Evolutionary conservation across 2,888 invertebrate species (phyloP), one percentile per base, ranked within the genome.

Genomic region (Epirrhoe tristata): DNA sequence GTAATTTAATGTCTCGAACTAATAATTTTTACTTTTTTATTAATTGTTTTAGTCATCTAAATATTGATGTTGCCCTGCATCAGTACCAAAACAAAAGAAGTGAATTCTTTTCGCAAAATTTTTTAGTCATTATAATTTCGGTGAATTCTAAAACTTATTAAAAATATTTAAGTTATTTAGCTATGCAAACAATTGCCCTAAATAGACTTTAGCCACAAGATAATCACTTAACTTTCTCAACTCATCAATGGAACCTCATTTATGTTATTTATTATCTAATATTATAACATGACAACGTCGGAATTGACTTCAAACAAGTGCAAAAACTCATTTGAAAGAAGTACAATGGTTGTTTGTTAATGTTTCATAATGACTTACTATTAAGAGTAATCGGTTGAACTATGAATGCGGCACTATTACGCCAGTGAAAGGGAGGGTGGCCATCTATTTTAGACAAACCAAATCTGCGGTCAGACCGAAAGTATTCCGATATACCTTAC

Each of bases 371-470:
- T 73, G 74, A 68, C 65, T 73, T 62, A 61, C 69, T 71, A 73
- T 73, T 75, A 73, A 62, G 71, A 75, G 70, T 73, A 81, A 77
- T 76, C 74, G 71, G 56, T 74, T 75, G 70, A 76, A 82, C 87
- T 88, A 87, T 88, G 82, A 85, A 77, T 87, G 76, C 73, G 85
- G 85, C 84, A 78, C 85, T 78, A 79, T 86, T 86, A 81, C 84
- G 83, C 81, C 80, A 90, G 92, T 91, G 92, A 93, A 93, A 93
- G 92, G 91, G 87, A 89, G 90, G 91, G 90, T 91, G 83, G 83
- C 86, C 87, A 90, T 90, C 89, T 89, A 87, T 89, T 89, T 85
- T 83, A 86, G 86, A 88, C 82, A 82, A 83, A 83, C 81, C 73
- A 81, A 81, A 82, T 83, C 83, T 84, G 78, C 79, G 59, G 65